phyloP scores from a whole-genome alignment of 2,797 vertebrate species.

The Euphonia xanthogaster region DNA sequence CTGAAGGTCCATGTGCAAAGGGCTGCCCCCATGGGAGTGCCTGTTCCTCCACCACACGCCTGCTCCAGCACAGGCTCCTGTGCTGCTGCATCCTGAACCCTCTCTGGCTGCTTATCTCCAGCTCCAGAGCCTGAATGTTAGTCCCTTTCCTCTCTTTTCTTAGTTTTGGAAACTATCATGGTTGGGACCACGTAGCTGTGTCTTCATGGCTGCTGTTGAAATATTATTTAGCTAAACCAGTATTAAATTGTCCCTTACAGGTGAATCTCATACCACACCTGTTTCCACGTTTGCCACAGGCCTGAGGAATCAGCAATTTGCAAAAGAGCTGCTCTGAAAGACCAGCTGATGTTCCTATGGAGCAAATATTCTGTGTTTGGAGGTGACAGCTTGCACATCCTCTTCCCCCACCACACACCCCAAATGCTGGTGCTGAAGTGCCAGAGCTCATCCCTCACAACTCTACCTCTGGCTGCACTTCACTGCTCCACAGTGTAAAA shows the following conservation, averaged over 20 bases:
- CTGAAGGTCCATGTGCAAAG: neutral
- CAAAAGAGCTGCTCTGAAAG: neutral
- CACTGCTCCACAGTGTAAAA: neutral
- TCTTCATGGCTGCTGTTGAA: neutral
- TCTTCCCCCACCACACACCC: neutral
- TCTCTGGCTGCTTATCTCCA: neutral
- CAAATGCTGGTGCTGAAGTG: neutral
- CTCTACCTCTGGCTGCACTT: neutral
- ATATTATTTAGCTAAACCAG: neutral
- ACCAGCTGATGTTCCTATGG: neutral
- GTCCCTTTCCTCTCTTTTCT: neutral
- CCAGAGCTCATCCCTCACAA: neutral
- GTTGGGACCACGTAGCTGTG: accelerated
- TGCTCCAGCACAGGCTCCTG: neutral
- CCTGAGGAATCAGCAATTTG: neutral
- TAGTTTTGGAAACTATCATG: neutral
- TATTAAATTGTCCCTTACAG: neutral
- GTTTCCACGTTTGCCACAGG: neutral
- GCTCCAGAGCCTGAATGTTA: neutral
- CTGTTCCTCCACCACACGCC: neutral
- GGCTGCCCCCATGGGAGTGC: neutral
- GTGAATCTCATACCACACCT: neutral
- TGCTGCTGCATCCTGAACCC: neutral
- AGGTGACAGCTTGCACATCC: neutral
- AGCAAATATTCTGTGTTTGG: neutral